Conservation (phyloP, 2,888 invertebrate genomes). For the Elgonia sp. region DNA sequence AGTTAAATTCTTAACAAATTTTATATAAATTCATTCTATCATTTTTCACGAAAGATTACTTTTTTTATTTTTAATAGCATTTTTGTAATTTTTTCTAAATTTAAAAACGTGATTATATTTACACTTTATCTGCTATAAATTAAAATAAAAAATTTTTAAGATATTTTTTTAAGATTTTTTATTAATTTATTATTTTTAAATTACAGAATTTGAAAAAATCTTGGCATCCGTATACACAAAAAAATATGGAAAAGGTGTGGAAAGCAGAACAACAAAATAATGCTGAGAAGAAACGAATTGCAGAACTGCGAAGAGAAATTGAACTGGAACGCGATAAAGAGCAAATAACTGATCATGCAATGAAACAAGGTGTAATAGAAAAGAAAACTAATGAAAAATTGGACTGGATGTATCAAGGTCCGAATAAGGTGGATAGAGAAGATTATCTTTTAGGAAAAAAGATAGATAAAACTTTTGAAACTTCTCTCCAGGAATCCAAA, state of each 20-base stretch:
- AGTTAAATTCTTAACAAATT: too few relatives aligned
- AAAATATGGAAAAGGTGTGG: conserved; percentile 93
- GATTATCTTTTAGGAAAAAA: conserved; percentile 95
- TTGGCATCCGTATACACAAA: conserved; percentile 93
- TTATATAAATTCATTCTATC: too few relatives aligned
- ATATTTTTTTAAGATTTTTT: not conserved
- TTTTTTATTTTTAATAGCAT: too few relatives aligned
- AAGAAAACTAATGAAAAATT: conserved; percentile 89
- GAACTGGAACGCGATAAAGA: conserved; percentile 90
- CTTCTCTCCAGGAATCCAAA: conserved; percentile 89
- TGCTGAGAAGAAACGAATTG: conserved; percentile 90
- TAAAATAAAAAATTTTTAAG: conserved; percentile 1
- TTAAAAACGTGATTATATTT: too few relatives aligned
- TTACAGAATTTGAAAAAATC: conserved; percentile 92
- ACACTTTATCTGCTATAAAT: not conserved
- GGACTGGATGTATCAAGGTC: conserved; percentile 96
- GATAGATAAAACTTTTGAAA: conserved; percentile 93
- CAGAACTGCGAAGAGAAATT: conserved; percentile 91
- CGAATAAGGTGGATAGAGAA: conserved; percentile 91
- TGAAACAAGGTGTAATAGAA: conserved; percentile 88
- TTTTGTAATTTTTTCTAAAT: too few relatives aligned
- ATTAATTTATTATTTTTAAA: conserved; percentile 2
- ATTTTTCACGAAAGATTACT: too few relatives aligned
- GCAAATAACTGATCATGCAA: conserved; percentile 89
- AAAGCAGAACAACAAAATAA: conserved; percentile 92